Evolutionary conservation across 2,797 vertebrate species (phyloP).

Genomic region (Ambastaia sidthimunki): DNA sequence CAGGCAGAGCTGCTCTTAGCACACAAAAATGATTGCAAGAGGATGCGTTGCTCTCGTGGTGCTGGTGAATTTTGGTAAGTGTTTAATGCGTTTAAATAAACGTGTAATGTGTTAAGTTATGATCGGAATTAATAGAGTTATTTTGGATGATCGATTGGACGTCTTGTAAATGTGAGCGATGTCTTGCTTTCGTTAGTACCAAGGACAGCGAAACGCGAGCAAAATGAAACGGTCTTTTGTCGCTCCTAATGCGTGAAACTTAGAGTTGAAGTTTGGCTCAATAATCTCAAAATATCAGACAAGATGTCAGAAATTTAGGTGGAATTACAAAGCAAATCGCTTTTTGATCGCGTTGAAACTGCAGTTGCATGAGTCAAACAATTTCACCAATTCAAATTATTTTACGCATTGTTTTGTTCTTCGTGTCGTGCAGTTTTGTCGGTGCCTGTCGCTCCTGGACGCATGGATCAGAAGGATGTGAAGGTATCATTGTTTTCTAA

Average conservation of each 20-base stretch:
- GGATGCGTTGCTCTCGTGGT: conserved; percentile 68
- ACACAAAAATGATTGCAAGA: conserved; percentile 71
- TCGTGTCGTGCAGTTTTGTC: conserved; percentile 68
- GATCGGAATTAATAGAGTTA: not conserved
- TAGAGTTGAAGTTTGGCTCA: no score
- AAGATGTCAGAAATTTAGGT: no score
- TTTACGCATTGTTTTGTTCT: not conserved
- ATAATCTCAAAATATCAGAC: no score
- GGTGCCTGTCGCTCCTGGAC: conserved; percentile 74
- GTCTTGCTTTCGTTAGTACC: conserved; percentile 68
- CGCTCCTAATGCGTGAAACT: not conserved
- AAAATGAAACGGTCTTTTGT: not conserved
- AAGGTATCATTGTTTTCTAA: conserved; percentile 65
- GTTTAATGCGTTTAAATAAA: not conserved
- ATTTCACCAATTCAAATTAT: not conserved
- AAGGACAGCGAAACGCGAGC: conserved; percentile 69
- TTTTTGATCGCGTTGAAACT: no score
- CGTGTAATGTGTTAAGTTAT: not conserved
- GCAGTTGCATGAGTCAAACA: not conserved
- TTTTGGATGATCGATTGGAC: no score
- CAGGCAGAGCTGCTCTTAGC: conserved; percentile 44
- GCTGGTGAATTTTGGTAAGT: conserved; percentile 75
- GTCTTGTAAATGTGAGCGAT: not conserved
- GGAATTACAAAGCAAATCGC: no score
- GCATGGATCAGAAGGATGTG: conserved; percentile 75